A percentile compares a stretch with the other conserved stretches of the same genome.
Evolutionary conservation across 2,797 vertebrate genomes (phyloP).

Genomic region (Lepus oiostolus): DNA sequence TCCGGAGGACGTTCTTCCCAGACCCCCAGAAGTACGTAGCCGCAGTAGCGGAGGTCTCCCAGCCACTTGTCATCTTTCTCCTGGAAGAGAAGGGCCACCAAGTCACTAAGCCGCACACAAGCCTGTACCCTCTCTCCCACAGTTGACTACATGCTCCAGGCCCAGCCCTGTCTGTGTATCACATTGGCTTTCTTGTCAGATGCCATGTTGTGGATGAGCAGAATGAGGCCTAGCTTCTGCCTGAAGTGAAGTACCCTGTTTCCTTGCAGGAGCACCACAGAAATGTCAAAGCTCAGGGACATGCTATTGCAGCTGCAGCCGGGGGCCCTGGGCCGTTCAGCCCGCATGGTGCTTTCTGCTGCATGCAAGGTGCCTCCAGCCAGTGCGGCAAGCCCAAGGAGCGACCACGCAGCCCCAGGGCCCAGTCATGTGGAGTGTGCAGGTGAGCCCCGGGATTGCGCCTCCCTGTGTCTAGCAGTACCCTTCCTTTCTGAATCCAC

Average conservation of each 20-base stretch:
- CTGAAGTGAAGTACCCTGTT: neutral
- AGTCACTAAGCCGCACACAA: neutral
- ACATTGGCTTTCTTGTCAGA: constrained; percentile 33
- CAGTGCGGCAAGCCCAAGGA: neutral
- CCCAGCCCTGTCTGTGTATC: neutral
- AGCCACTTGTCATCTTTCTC: constrained; percentile 22
- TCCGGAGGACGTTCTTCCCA: constrained; percentile 83
- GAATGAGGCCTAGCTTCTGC: constrained; percentile 11
- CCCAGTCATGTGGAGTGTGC: neutral
- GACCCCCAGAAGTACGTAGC: constrained; percentile 68
- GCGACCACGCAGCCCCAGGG: constrained; percentile 8
- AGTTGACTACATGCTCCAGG: neutral
- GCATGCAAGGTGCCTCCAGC: constrained; percentile 20
- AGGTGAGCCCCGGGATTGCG: constrained; percentile 67
- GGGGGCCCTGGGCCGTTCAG: constrained; percentile 84
- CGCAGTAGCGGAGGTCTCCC: neutral
- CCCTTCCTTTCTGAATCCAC: neutral
- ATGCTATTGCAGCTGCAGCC: constrained; percentile 78
- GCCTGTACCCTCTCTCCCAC: neutral
- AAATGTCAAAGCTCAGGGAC: constrained; percentile 77
- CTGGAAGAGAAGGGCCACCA: constrained; percentile 7
- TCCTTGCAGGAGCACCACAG: constrained; percentile 71
- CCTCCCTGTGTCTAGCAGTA: neutral
- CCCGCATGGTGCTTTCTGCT: constrained; percentile 88
- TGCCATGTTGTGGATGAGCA: neutral